These are phyloP conservation scores for Astreopora myriophthalma DNA, from an alignment of 64 coral and sea anemone species.

Conservation along the genomic window DNA sequence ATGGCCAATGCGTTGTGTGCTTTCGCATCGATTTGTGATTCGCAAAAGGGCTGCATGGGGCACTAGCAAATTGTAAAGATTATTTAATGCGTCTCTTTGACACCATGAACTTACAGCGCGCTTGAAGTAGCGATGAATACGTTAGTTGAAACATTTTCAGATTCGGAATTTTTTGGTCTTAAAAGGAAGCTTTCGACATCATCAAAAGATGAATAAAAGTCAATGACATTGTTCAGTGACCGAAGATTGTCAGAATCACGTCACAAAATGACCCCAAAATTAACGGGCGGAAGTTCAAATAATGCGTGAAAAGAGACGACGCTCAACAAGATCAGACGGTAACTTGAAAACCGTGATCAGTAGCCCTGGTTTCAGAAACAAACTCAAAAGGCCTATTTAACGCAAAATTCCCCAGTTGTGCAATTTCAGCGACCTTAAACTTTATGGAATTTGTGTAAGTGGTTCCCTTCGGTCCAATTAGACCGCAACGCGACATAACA, in stretches of 20 bases:
- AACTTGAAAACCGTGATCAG: too few relatives aligned
- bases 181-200: not conserved
- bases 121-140: too few relatives aligned
- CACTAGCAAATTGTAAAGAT: not conserved
- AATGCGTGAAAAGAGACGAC: too few relatives aligned
- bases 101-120: not conserved
- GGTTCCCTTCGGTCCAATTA: too few relatives aligned
- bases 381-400: not conserved
- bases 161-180: not conserved
- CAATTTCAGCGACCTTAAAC: too few relatives aligned
- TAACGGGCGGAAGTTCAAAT: too few relatives aligned
- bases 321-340: too few relatives aligned
- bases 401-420: too few relatives aligned
- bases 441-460: too few relatives aligned
- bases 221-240: not conserved
- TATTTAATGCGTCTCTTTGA: not conserved
- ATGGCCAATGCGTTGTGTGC: not conserved
- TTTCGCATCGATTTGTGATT: not conserved
- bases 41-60: not conserved
- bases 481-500: too few relatives aligned
- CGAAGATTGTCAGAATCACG: not conserved
- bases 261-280: not conserved
- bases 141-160: not conserved
- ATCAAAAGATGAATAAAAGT: not conserved
- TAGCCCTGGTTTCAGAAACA: not conserved